Conservation (phyloP, 2,888 invertebrate species). For the Ferrisia virgata region DNA sequence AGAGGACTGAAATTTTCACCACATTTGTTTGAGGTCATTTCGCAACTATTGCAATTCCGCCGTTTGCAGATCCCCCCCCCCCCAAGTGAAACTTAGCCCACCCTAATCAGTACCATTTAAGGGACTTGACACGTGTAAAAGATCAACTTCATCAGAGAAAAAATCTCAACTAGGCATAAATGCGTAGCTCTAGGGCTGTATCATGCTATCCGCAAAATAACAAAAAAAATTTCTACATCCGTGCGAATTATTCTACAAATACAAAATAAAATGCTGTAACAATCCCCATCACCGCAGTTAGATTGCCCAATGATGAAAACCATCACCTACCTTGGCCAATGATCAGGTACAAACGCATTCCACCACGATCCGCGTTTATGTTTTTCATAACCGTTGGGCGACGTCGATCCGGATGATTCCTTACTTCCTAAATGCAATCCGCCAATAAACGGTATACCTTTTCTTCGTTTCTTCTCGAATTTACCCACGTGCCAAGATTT, state of each 20-base stretch:
- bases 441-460: constrained; percentile 54
- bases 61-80: too few species aligned
- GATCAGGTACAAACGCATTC: constrained; percentile 79
- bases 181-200: too few species aligned
- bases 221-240: too few species aligned
- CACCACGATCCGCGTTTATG: constrained; percentile 83
- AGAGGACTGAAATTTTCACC: too few species aligned
- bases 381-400: constrained; percentile 57
- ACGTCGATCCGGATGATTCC: constrained; percentile 48
- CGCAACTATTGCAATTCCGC: too few species aligned
- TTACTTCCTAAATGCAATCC: constrained; percentile 56
- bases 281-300: neutral
- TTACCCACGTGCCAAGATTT: constrained; percentile 63
- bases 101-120: too few species aligned
- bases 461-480: constrained; percentile 60
- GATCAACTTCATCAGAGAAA: too few species aligned
- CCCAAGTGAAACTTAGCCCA: too few species aligned
- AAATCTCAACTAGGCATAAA: too few species aligned
- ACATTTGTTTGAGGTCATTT: too few species aligned
- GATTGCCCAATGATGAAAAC: neutral
- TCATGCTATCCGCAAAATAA: too few species aligned
- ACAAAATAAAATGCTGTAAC: neutral
- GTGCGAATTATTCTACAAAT: neutral
- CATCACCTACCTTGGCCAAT: constrained; percentile 48
- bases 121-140: too few species aligned